Conservation (phyloP, 2,113 vertebrate genomes). For the Dromas ardeola region DNA sequence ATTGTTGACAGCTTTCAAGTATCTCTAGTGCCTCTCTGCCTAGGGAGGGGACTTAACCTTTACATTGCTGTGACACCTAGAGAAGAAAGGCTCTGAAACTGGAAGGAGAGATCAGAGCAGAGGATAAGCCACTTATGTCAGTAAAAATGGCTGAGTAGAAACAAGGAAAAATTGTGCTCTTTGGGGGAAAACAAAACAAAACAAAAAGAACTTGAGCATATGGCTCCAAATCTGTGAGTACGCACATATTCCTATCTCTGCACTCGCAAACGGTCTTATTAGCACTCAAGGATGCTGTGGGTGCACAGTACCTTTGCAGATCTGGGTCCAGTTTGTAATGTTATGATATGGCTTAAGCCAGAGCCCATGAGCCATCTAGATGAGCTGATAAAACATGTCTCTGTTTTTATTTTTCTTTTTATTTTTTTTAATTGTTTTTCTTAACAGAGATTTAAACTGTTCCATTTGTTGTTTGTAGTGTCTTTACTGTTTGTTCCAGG, state of each 20-base stretch:
- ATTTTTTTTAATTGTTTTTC: neutral
- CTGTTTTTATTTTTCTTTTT: neutral
- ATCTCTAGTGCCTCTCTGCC: conserved; percentile 20
- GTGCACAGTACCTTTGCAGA: neutral
- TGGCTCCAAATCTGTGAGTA: conserved; percentile 27
- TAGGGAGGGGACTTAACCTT: conserved; percentile 26
- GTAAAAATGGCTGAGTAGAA: neutral
- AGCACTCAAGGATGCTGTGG: neutral
- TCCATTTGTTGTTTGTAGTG: neutral
- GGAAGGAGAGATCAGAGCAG: neutral
- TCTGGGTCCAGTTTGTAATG: neutral
- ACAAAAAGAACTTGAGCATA: conserved; percentile 18
- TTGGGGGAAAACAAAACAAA: conserved; percentile 23
- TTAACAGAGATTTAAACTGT: neutral
- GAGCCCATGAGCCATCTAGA: neutral
- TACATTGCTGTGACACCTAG: neutral
- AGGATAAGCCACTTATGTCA: neutral
- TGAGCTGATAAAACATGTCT: neutral
- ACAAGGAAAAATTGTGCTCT: neutral
- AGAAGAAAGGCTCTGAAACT: conserved; percentile 25
- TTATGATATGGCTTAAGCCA: neutral
- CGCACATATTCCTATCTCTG: neutral
- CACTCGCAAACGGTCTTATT: neutral
- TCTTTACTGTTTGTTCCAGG: neutral
- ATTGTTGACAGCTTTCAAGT: conserved; percentile 35